A percentile compares a stretch with the other conserved stretches of the same genome.
Conservation (phyloP, 2,113 vertebrate genomes). For the Mugil cephalus region DNA sequence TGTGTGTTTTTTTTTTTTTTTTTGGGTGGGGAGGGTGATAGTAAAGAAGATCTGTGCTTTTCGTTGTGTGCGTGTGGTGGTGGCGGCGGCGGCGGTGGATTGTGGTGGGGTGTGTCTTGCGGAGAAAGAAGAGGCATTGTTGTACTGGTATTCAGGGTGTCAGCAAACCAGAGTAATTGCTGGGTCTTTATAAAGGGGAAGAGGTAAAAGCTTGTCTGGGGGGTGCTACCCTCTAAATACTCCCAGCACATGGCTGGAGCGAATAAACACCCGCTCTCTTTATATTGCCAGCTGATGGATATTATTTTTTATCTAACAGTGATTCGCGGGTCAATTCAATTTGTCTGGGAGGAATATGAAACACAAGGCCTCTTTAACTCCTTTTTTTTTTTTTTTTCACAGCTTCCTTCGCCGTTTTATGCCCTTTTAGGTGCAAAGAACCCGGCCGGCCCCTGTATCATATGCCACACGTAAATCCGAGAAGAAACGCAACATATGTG, state of each 20-base stretch:
- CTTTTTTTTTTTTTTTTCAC: constrained; percentile 1
- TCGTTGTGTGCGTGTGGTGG: not conserved
- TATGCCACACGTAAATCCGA: constrained; percentile 67
- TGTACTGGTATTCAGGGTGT: constrained; percentile 76
- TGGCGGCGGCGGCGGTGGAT: too few species aligned
- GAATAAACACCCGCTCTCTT: constrained; percentile 68
- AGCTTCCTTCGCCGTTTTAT: constrained; percentile 4
- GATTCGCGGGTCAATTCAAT: constrained; percentile 67
- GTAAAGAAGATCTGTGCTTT: constrained; percentile 30
- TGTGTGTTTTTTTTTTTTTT: constrained; percentile 57
- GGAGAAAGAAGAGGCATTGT: constrained; percentile 71
- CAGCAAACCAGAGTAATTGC: constrained; percentile 78
- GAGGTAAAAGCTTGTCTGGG: constrained; percentile 62
- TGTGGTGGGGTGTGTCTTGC: constrained; percentile 28
- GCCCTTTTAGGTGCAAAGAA: constrained; percentile 16
- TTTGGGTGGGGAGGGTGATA: constrained; percentile 49
- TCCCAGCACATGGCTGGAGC: constrained; percentile 62
- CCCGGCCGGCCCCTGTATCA: constrained; percentile 43
- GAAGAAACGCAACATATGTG: constrained; percentile 66
- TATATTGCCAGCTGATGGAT: constrained; percentile 59
- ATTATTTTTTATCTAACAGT: constrained; percentile 53
- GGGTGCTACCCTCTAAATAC: constrained; percentile 59
- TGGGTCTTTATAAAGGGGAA: constrained; percentile 67
- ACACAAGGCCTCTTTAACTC: constrained; percentile 23
- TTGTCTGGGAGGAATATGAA: constrained; percentile 69